These are phyloP conservation scores for Lethenteron reissneri DNA, from an alignment of 2,113 vertebrate species.

Conservation along the genomic window DNA sequence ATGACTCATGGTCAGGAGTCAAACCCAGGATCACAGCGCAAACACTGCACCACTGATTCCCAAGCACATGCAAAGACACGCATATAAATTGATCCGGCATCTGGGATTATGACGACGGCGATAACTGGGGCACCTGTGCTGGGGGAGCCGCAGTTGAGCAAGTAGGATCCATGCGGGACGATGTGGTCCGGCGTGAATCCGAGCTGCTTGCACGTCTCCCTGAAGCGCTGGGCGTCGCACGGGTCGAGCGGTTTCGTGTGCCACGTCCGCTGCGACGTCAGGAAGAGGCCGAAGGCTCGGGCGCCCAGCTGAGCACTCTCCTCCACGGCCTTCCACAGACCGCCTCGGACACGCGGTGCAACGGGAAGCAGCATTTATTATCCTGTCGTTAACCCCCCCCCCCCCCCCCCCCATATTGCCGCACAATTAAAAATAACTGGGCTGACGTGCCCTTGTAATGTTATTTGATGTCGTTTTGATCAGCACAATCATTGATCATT, in stretches of 20 bases:
- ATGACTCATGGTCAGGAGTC: no score
- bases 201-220: constrained; percentile 17
- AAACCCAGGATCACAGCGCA: no score
- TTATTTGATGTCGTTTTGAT: no score
- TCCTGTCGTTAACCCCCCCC: no score
- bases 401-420: no score
- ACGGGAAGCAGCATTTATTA: no score
- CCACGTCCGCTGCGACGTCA: constrained; percentile 35
- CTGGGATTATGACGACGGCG: no score
- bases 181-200: constrained; percentile 24
- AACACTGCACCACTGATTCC: no score
- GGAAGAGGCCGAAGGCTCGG: constrained; percentile 28
- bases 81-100: no score
- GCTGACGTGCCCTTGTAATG: no score
- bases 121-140: constrained; percentile 21
- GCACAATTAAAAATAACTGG: no score
- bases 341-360: constrained; percentile 18
- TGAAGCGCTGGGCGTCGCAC: constrained; percentile 23
- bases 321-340: constrained; percentile 35
- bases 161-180: constrained; percentile 36
- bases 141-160: constrained; percentile 42
- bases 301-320: constrained; percentile 22
- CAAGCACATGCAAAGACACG: neutral
- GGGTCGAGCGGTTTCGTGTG: constrained; percentile 23
- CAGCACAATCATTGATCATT: no score